Base-by-base conservation (phyloP, 2,797 vertebrate genomes). In the Toxotes lorentzi region DNA sequence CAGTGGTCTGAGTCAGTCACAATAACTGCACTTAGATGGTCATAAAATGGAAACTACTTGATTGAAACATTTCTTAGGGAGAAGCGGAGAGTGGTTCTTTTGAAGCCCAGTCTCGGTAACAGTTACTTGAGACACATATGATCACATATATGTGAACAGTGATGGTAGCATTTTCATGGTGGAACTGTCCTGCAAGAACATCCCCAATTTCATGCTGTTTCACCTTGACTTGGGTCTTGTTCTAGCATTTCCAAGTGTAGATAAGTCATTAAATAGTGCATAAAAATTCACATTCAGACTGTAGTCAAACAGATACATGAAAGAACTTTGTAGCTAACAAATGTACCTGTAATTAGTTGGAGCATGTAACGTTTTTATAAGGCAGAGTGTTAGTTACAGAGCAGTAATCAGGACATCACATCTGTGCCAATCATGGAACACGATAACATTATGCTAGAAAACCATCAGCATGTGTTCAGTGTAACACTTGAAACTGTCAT, bases 101-200 rank as follows among this genome's bases (percentile, higher is more conserved):
- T 77, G 24, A 84, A 66, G 58, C n/a, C 5, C 11, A 4, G 48
- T 47, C 54, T 41, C 32, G 54, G 11, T 61, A 54, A 54, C 2
- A 43, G 9, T 56, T 63, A 70, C 9, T 78, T 75, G 11, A 72
- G 60, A 78, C 24, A n/a, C n/a, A 12, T 48, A 32, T 73, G 32
- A 32, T 47, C 50, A 53, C 19, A 43, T n/a, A n/a, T n/a, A n/a
- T n/a, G 54, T 40, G 50, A 51, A 58, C 17, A 68, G n/a, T 61
- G 34, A 58, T 1, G 2, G 58, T 41, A 54, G 38, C 14, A 9
- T 66, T 51, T 67, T 67, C 17, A 62, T 4, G 23, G 35, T 32
- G 32, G 64, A 75, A 10, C 10, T 34, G 10, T 58, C 17, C 61
- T 66, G 5, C 12, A 47, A 41, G 27, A 48, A 66, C 27, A 51